Base-by-base conservation (phyloP, 2,113 vertebrate genomes). In the Dunckerocampus dactyliophorus region DNA sequence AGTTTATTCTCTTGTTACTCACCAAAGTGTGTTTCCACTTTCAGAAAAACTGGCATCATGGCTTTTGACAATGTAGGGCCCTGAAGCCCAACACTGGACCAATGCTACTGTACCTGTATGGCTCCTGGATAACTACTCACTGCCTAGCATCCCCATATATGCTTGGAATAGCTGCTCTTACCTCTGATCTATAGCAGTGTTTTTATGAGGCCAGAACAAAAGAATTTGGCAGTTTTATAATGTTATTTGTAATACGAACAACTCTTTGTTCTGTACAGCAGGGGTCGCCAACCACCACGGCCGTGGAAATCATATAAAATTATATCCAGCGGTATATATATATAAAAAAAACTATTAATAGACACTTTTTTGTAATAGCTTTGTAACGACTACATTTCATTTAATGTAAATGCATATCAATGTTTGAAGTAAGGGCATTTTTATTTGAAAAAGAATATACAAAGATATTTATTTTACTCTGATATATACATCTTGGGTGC, bases 51-150 rank as follows among this genome's bases (percentile, higher is more conserved):
- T 28, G 48, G 68, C 48, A 53, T 65, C 59, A 50, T 67, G 62
- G 62, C 67, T 71, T 61, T 12, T 61, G 42, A 79, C 61, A 68
- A 68, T 20, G 61, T 47, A 37, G 71, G 76, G 71, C 74, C 63
- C 57, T 2, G 54, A 62, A 37, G 80, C 82, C 77, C 68, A 74
- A 74, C 70, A 81, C 87, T 84, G 91, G 89, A 91, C 86, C 89
- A 86, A 91, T 75, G 83, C 83, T 88, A 85, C 83, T 89, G 85
- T 68, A 84, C 71, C 86, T 43, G 68, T 66, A 57, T 58, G 51
- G 67, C 65, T 56, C 63, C 63, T 69, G 68, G 64, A 77, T 28
- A 45, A 52, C 64, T 68, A 59, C 82, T 74, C 62, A 64, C 73
- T 58, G 71, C 75, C 28, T 70, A 9, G 57, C 64, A 24, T 62